Conservation (phyloP, 1,140 invertebrate genomes). For the Neodiprion fabricii region DNA sequence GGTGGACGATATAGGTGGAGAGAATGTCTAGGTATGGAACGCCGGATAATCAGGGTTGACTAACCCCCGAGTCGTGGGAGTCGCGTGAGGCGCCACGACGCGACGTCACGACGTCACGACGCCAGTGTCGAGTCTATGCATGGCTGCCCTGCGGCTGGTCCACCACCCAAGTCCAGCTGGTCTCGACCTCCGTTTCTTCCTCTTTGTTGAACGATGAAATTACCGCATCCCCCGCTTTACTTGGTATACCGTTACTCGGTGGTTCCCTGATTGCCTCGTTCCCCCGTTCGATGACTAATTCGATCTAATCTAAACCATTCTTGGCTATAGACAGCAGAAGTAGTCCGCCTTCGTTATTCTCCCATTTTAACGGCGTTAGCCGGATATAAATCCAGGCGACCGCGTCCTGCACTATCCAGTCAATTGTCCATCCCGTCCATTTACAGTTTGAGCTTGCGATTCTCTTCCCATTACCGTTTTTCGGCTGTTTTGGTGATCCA, state of each 20-base stretch:
- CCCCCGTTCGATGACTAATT: neutral
- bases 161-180: no score
- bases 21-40: no score
- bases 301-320: neutral
- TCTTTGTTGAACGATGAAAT: neutral
- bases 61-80: neutral
- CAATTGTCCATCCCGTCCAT: neutral
- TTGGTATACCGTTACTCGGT: neutral
- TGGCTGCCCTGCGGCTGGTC: no score
- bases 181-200: neutral
- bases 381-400: constrained; percentile 44
- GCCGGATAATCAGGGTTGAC: neutral
- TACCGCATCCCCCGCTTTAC: neutral
- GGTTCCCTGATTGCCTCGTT: neutral
- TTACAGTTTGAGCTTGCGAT: no score
- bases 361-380: constrained; percentile 45
- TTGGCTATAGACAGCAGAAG: constrained; percentile 29
- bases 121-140: neutral
- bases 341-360: constrained; percentile 49
- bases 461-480: neutral
- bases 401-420: neutral
- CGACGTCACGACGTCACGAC: neutral
- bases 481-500: neutral
- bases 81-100: neutral
- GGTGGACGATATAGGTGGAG: no score